Base-by-base conservation (phyloP, 1,140 invertebrate genomes). In the Wiebesia pumilae region DNA sequence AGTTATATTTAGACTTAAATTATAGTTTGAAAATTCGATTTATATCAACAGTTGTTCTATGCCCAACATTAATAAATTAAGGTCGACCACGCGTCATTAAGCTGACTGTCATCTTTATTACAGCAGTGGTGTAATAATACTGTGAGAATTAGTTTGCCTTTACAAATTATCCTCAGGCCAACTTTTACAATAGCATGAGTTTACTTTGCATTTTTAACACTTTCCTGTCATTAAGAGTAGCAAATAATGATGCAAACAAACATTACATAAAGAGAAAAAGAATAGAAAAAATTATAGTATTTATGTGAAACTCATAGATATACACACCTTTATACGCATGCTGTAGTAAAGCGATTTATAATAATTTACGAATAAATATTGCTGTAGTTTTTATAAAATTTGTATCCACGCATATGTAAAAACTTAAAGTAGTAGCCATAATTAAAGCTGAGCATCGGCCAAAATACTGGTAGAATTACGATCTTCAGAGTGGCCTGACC, bases 21-120 rank as follows among this genome's bases (percentile, higher is more conserved):
- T 79, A 54, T 79, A 30, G 19, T 24, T 3, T n/a, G 47, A 47
- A 79, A 58, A 35, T 30, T n/a, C 4, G 1, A 54, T 54, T 54
- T 54, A 47, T 21, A 77, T 6, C 14, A 47, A 47, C 24, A 77
- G 73, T 77, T 47, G 73, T 16, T 51, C 27, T 14, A 54, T 54
- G n/a, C 24, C 24, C 7, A 35, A 58, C 7, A 33, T 54, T 33
- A 62, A 75, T 43, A 71, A 38, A 77, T 83, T 62, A 81, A 12
- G 40, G 7, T 62, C 2, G 21, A 43, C 6, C 1, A 75, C 51
- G 82, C 33, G 24, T 77, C 82, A 83, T 83, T 83, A 83, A 83
- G 62, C 71, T 6, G 10, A 16, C 51, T n/a, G 16, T 24, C 30
- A 2, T 38, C 43, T 82, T 82, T 67, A 69, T 82, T 69, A 71